Base-by-base conservation (phyloP, 2,113 vertebrate genomes). In the Scomber scombrus region DNA sequence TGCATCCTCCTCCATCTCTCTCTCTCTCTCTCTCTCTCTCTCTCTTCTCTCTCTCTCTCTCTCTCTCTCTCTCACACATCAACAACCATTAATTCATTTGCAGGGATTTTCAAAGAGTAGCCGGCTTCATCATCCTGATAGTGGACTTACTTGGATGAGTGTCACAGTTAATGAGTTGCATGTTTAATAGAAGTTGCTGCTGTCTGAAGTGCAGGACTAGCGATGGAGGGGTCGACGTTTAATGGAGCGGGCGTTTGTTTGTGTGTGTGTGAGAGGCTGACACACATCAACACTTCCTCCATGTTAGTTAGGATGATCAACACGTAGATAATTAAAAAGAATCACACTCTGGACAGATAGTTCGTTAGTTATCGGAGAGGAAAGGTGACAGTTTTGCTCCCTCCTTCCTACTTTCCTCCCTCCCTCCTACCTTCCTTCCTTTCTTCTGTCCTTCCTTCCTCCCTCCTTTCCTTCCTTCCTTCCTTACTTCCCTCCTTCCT, bases 81-180 rank as follows among this genome's bases (percentile, higher is more conserved):
- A 18, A 3, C 55, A 6, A 21, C 61, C 45, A 5, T 46, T 40
- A 82, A 82, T 73, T 34, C 5, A 62, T 82, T 3, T 52, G 23
- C n/a, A 4, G 0, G 0, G 0, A 75, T 67, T 23, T 23, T 68
- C 65, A 67, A 54, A 74, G 80, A 47, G 9, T 3, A 16, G 26
- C 47, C 65, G 31, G 60, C 64, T 0, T 31, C 49, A 11, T 67
- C 55, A 0, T 72, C 54, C 71, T 61, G 71, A 26, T n/a, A 0
- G 43, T 11, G 58, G 56, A 12, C 69, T n/a, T n/a, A 23, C 23
- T 23, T 18, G 56, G 69, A 65, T 16, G 61, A 40, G 47, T 58
- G 57, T 65, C 66, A 56, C 63, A 0, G 11, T 65, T 80, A 58
- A 82, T 62, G 69, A 80, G 70, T 14, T 19, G 78, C n/a, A 13